phyloP scores from a whole-genome alignment of 2,797 vertebrate species.

The Ctenosaura bakeri region DNA sequence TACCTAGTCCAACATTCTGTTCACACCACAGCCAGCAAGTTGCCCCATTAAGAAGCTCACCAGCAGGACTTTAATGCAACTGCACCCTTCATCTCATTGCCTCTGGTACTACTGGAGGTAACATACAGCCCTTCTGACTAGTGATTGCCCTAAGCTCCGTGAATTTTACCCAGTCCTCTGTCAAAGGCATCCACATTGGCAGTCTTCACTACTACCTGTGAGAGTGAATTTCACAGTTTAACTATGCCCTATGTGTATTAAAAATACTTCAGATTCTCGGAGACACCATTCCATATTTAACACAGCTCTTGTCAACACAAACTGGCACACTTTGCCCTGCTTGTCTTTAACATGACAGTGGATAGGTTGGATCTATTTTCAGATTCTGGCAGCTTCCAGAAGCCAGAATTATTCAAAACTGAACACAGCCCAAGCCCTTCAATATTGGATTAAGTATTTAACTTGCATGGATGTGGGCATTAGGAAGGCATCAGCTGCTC shows the following conservation, averaged over 20 bases:
- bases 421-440: too few relatives aligned
- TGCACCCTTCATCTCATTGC: background rate
- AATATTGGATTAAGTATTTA: background rate
- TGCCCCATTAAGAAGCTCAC: background rate
- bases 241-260: too few relatives aligned
- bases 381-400: background rate
- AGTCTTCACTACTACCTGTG: too few relatives aligned
- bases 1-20: background rate
- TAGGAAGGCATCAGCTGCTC: background rate
- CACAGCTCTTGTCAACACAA: background rate
- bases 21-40: background rate
- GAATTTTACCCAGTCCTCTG: too few relatives aligned
- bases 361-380: background rate
- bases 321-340: background rate
- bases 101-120: too few relatives aligned
- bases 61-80: too few relatives aligned
- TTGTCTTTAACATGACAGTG: background rate
- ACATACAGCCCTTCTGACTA: too few relatives aligned
- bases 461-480: background rate
- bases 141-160: too few relatives aligned
- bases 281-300: background rate
- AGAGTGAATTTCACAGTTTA: too few relatives aligned
- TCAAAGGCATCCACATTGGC: too few relatives aligned
- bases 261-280: too few relatives aligned
- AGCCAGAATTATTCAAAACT: background rate